Evolutionary conservation across 2,113 vertebrate species (phyloP).

Genomic region (Circaetus cinerascens): DNA sequence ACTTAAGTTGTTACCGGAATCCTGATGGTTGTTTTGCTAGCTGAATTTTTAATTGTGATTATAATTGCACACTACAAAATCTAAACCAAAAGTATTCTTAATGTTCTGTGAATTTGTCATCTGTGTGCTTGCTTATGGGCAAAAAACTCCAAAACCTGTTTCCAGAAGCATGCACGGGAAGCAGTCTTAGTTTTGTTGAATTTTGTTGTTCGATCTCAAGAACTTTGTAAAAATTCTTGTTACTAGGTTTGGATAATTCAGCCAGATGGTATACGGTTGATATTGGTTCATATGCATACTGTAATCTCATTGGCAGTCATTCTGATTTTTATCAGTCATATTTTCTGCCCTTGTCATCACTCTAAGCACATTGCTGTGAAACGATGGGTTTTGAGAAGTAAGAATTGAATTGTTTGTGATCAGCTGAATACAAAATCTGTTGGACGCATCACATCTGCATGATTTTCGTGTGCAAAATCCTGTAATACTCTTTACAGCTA

Average conservation of each 20-base stretch:
- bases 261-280: background rate
- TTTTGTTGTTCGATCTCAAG: background rate
- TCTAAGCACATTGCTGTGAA: background rate
- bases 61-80: background rate
- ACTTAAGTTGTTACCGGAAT: background rate
- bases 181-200: background rate
- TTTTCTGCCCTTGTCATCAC: slow-evolving; percentile 22
- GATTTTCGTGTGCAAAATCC: background rate
- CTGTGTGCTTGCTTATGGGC: background rate
- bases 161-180: background rate
- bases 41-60: background rate
- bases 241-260: background rate
- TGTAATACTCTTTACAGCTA: background rate
- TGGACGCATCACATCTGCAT: background rate
- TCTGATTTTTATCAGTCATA: background rate
- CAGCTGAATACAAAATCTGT: background rate
- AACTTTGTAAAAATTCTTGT: background rate
- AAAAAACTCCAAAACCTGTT: background rate
- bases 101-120: background rate
- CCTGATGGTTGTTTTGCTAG: background rate
- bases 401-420: background rate
- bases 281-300: background rate
- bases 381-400: background rate
- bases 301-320: background rate
- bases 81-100: background rate